These are phyloP conservation scores for Gobionotothen gibberifrons DNA, from an alignment of 2,797 vertebrate genomes.

Conservation along the genomic window DNA sequence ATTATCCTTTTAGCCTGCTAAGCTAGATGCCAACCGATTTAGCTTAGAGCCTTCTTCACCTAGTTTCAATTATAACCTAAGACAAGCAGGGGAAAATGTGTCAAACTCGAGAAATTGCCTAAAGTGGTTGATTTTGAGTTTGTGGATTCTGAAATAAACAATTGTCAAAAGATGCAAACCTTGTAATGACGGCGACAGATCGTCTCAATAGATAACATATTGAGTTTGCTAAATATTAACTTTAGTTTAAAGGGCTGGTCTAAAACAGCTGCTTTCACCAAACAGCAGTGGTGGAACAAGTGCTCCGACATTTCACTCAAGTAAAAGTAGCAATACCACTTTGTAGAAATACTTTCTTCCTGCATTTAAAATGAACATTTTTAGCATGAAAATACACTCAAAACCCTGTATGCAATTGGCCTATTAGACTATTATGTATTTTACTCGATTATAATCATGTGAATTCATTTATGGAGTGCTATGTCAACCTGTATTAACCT, in stretches of 20 bases:
- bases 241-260: not conserved
- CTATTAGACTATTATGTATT: no score
- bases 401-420: not conserved
- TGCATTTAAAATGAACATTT: not conserved
- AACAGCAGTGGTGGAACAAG: not conserved
- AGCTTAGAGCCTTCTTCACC: constrained; percentile 6
- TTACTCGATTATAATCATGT: not conserved
- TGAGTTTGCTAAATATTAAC: not conserved
- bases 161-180: not conserved
- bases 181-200: not conserved
- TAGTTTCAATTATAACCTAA: constrained; percentile 19
- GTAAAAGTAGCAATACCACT: not conserved
- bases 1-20: constrained; percentile 13
- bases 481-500: not conserved
- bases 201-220: not conserved
- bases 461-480: not conserved
- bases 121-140: rapidly evolving
- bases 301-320: not conserved
- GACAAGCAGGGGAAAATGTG: constrained; percentile 11
- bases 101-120: not conserved
- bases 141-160: not conserved
- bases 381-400: not conserved
- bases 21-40: not conserved
- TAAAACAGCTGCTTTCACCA: constrained; percentile 6
- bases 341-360: not conserved